These are phyloP conservation scores for Lepus europaeus DNA, from an alignment of 2,113 vertebrate genomes.

Conservation along the genomic window DNA sequence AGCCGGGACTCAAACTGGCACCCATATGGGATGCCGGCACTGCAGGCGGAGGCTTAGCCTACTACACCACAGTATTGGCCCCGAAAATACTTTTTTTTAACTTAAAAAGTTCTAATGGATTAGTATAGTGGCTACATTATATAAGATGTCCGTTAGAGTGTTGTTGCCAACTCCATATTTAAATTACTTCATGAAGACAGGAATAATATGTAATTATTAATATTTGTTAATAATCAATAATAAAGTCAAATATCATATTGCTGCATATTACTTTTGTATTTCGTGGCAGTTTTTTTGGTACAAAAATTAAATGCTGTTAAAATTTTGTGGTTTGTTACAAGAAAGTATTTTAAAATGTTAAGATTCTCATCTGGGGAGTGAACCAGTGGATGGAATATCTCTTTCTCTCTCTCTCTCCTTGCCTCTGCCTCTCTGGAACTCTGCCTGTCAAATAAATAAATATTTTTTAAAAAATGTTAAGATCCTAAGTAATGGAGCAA, in stretches of 20 bases:
- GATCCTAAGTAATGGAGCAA: no score
- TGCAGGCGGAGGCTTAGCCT: no score
- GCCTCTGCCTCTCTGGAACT: no score
- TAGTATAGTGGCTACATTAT: background rate
- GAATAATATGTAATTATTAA: background rate
- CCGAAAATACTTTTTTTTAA: background rate
- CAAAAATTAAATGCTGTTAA: slow-evolving; percentile 29
- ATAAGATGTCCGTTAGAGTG: background rate
- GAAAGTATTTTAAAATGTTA: background rate
- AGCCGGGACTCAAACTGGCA: no score
- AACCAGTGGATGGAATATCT: no score
- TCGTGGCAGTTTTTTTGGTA: background rate
- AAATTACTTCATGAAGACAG: slow-evolving; percentile 10
- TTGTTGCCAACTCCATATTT: background rate
- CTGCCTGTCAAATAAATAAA: no score
- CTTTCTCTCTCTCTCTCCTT: no score
- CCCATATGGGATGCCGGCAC: no score
- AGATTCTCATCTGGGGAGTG: background rate
- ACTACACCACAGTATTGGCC: no score
- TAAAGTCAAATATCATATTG: slow-evolving; percentile 33
- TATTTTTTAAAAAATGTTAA: no score
- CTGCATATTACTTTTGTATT: background rate
- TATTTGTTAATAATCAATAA: slow-evolving; percentile 47
- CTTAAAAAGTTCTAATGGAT: background rate
- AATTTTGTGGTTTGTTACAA: background rate